Evolutionary conservation across 2,797 vertebrate species (phyloP).

Genomic region (Sebastes jordani): DNA sequence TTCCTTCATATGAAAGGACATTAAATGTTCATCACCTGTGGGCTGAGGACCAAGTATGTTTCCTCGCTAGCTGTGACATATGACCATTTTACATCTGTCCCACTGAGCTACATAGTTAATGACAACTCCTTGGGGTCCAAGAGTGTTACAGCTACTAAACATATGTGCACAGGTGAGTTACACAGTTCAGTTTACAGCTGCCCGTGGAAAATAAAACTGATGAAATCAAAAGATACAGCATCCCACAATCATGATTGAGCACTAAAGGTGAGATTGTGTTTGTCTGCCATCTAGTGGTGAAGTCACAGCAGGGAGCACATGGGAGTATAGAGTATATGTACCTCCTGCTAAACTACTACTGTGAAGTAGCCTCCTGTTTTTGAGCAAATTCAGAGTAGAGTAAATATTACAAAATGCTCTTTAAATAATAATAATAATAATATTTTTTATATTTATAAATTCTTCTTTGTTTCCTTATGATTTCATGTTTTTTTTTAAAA

Average conservation of each 20-base stretch:
- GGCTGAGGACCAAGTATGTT: not conserved
- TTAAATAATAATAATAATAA: no score
- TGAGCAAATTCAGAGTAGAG: not conserved
- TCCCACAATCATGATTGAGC: not conserved
- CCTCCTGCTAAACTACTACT: not conserved
- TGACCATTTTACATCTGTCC: not conserved
- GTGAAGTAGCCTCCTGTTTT: not conserved
- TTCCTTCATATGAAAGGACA: conserved; percentile 15
- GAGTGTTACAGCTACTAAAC: not conserved
- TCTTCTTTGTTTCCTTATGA: not conserved
- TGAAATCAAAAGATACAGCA: not conserved
- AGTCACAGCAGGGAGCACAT: not conserved
- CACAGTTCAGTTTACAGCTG: not conserved
- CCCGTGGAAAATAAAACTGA: not conserved
- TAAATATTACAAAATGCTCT: not conserved
- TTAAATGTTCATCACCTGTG: conserved; percentile 9
- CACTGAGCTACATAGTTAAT: conserved; percentile 4
- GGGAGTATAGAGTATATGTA: not conserved
- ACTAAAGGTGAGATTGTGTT: not conserved
- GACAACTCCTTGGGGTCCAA: not conserved
- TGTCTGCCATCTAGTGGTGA: conserved; percentile 67
- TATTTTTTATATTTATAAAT: not conserved
- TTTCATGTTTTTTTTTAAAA: not conserved
- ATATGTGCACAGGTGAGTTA: not conserved
- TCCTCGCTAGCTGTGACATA: conserved; percentile 14